phyloP scores from a whole-genome alignment of 2,888 invertebrate genomes.

The Pogonocherus hispidulus region DNA sequence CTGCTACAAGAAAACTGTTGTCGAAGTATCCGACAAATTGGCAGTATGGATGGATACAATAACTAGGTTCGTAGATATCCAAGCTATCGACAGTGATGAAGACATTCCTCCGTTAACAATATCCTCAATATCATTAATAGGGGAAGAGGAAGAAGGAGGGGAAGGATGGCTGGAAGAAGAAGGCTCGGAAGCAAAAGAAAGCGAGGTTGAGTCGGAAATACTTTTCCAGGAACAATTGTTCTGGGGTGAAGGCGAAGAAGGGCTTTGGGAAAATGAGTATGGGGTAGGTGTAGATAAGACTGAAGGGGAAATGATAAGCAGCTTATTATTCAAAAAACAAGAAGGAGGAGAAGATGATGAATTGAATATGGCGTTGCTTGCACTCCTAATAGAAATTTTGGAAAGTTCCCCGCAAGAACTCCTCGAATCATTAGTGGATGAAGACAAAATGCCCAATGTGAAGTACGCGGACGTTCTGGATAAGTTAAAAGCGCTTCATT shows the following conservation, averaged over 20 bases:
- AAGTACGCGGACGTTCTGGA: conserved; percentile 54
- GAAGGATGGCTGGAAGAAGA: conserved; percentile 35
- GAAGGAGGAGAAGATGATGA: conserved; percentile 40
- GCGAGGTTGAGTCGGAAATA: conserved; percentile 29
- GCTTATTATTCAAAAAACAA: conserved; percentile 34
- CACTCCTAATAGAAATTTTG: conserved; percentile 55
- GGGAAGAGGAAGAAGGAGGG: conserved; percentile 37
- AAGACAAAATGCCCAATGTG: conserved; percentile 48
- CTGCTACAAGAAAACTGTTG: conserved; percentile 48
- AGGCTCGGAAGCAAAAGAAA: conserved; percentile 17
- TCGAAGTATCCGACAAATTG: conserved; percentile 59
- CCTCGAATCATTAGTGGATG: conserved; percentile 47
- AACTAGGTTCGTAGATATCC: conserved; percentile 58
- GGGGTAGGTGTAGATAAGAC: background rate
- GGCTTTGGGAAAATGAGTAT: conserved; percentile 23
- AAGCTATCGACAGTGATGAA: conserved; percentile 59
- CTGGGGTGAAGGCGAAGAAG: conserved; percentile 27
- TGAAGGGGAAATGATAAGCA: conserved; percentile 21
- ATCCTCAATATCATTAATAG: conserved; percentile 47
- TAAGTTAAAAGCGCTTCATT: conserved; percentile 51
- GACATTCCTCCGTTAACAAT: conserved; percentile 53
- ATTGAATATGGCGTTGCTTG: conserved; percentile 48
- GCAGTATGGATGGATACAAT: conserved; percentile 62
- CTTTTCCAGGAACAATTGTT: too few relatives aligned
- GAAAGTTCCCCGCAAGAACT: conserved; percentile 53